Evolutionary conservation across 2,797 vertebrate genomes (phyloP), one percentile per base, ranked within the genome.

Genomic region (Podarcis siculus): DNA sequence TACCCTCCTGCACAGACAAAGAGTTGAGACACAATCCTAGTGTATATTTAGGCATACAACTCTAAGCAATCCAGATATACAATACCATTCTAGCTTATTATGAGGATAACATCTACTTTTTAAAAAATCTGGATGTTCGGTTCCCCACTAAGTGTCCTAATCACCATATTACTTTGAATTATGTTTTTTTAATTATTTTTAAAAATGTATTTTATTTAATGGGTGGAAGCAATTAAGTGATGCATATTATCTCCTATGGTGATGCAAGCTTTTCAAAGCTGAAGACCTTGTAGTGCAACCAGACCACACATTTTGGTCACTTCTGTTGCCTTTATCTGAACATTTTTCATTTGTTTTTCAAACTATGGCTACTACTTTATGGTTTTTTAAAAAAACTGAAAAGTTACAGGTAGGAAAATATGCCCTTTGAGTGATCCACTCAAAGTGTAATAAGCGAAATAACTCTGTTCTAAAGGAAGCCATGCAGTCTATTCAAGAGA

Each of bases 371-470:
- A 69, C 21, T 55, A 58, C 32, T 8, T 79, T 79, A 32, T 72
- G 8, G 49, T n/a, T 69, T 42, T 42, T 81, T 27, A 9, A 9
- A 75, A 87, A 39, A 72, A 5, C 8, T 42, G 23, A 83, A 72
- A 88, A 88, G 10, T 83, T 82, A 45, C 37, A 87, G 49, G 42
- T 64, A 21, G 21, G 37, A 75, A 82, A 82, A 75, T 45, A 45
- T 66, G 71, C n/a, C 76, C 76, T 79, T 79, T 82, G 55, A 5
- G 61, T 55, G 42, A 78, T 77, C 32, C 75, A 69, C 32, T 58
- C 64, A 71, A 78, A 39, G 73, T 58, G 55, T 83, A 88, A 83
- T 75, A 64, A 87, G 55, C 78, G 32, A 83, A 79, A 71, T 71
- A 87, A 82, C 86, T 58, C 58, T 69, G 32, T 1, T 83, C 23